Base-by-base conservation (phyloP, 2,888 invertebrate genomes). In the Muscina levida region DNA sequence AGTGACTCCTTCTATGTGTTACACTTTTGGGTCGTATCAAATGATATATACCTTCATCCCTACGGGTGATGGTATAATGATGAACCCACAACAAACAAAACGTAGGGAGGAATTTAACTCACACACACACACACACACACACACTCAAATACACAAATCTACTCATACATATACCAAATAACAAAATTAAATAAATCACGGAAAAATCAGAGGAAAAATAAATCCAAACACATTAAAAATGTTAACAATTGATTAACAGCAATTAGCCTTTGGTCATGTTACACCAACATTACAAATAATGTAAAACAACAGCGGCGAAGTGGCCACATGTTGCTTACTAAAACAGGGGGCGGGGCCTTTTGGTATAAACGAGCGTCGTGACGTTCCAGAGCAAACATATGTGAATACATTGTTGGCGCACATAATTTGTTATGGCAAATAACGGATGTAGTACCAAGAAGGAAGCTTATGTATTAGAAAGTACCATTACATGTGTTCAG, bases 171-270 rank as follows among this genome's bases (percentile, higher is more conserved):
- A 65, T 17, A 37, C 10, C 37, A 48, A n/a, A 39, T 11, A 17
- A 46, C 42, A 37, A 17, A 37, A 51, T 42, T 17, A 42, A 42
- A 56, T 17, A 68, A 65, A 76, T 31, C 17, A 70, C n/a, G 51
- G 70, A 59, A 57, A 57, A 57, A n/a, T n/a, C n/a, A n/a, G 53
- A 42, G 4, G 42, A 56, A 80, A 66, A 51, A 77, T 81, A 77
- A 77, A 67, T 74, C 46, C 73, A 72, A 62, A 66, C 66, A 73
- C 77, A 77, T 81, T 81, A 81, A 86, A 87, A 88, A 85, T 88
- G 87, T 88, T 87, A 86, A 88, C 88, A 88, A 88, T 88, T 88
- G 88, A 88, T 88, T 88, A 88, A 88, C 88, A 88, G 85, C 88
- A 88, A 88, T 88, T 88, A 88, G 87, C 88, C 86, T 86, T 85